phyloP scores from a whole-genome alignment of 2,797 vertebrate genomes.

The Gobionotothen gibberifrons region DNA sequence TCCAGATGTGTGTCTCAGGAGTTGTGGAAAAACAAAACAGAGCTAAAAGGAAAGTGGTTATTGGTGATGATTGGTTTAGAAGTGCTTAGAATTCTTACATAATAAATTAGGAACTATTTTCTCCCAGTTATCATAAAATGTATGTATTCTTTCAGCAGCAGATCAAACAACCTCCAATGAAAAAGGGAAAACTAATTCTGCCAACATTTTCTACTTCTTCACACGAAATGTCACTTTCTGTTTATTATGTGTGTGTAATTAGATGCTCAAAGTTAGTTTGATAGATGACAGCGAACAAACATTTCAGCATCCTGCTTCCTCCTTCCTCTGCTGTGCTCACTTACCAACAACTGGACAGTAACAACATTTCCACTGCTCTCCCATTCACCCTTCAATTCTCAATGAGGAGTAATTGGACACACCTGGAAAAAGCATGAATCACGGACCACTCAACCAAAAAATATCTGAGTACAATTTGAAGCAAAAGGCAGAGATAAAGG shows the following conservation, averaged over 20 bases:
- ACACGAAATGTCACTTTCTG: neutral
- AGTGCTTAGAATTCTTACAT: no score
- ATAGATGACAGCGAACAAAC: conserved; percentile 29
- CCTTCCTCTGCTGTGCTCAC: conserved; percentile 10
- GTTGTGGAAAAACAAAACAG: neutral
- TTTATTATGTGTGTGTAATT: conserved; percentile 12
- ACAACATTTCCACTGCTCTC: conserved; percentile 58
- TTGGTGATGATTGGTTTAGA: no score
- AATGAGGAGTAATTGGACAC: conserved; percentile 64
- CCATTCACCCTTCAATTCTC: conserved; percentile 63
- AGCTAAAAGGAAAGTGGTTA: neutral
- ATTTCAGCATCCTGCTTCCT: conserved; percentile 25
- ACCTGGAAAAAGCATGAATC: conserved; percentile 57
- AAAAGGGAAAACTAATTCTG: neutral
- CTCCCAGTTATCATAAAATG: no score
- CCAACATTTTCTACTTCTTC: neutral
- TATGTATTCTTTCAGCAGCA: no score
- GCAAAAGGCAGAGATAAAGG: conserved; percentile 42
- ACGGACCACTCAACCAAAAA: conserved; percentile 43
- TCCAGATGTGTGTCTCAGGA: neutral
- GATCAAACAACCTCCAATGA: no score
- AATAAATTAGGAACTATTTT: no score
- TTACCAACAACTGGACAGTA: conserved; percentile 42
- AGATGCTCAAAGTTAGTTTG: conserved; percentile 20
- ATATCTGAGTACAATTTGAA: conserved; percentile 56